phyloP scores from a whole-genome alignment of 2,797 vertebrate genomes.

The Emydoidea blandingii region DNA sequence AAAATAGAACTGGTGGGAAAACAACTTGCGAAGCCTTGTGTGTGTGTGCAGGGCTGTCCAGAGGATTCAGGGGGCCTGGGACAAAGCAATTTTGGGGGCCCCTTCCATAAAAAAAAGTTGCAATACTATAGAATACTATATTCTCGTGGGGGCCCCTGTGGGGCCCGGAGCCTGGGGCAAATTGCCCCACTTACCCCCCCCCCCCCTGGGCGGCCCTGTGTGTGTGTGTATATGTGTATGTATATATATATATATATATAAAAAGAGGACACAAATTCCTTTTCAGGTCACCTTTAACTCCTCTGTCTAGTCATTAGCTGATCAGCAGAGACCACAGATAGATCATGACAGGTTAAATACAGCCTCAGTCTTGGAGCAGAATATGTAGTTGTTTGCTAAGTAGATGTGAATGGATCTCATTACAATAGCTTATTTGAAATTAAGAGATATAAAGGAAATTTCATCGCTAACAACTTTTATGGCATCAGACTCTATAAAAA shows the following conservation, averaged over 20 bases:
- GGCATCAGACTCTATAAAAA: slow-evolving; percentile 49
- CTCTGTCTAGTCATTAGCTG: slow-evolving; percentile 12
- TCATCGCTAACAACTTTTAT: slow-evolving; percentile 46
- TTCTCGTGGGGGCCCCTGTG: no score
- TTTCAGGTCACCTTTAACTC: slow-evolving; percentile 19
- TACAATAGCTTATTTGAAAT: slow-evolving; percentile 48
- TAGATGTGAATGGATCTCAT: slow-evolving; percentile 49
- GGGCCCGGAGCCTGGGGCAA: no score
- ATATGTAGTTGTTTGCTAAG: background rate
- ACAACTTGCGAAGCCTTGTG: background rate
- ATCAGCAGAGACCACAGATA: background rate
- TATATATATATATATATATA: no score
- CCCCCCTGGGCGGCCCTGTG: no score
- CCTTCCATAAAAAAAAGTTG: no score
- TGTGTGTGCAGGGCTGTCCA: no score
- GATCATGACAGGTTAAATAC: slow-evolving; percentile 45
- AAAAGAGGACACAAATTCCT: background rate
- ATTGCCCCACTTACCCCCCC: no score
- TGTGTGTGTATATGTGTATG: no score
- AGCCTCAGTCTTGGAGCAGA: background rate
- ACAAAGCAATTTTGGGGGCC: no score
- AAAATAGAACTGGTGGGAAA: background rate
- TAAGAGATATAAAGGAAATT: slow-evolving; percentile 57
- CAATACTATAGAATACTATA: no score
- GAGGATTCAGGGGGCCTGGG: no score